Percentiles rank a stretch among this genome's conserved stretches.
These are phyloP conservation scores for Coremacera marginata DNA, from an alignment of 2,888 invertebrate species.

Conservation along the genomic window DNA sequence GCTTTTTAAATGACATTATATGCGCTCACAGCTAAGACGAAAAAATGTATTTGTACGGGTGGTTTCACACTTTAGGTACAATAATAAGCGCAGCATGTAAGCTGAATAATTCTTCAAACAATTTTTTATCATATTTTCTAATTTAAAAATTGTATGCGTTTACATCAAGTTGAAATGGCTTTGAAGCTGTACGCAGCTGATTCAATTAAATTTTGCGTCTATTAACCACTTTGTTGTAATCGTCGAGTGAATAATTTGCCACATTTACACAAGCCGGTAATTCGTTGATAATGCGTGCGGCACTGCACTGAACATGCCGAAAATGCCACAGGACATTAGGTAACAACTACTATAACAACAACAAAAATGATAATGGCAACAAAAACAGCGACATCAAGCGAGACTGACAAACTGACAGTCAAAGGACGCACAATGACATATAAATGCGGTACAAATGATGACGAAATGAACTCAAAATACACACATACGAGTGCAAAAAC, in stretches of 20 bases:
- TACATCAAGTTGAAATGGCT: not conserved
- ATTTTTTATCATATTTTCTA: too few relatives aligned
- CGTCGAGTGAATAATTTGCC: conserved; percentile 16
- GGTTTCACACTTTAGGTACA: too few relatives aligned
- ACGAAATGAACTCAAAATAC: conserved; percentile 56
- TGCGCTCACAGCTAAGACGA: too few relatives aligned
- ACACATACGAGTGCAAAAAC: conserved; percentile 17
- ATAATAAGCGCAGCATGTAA: too few relatives aligned
- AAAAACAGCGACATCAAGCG: conserved; percentile 42
- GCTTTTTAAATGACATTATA: too few relatives aligned
- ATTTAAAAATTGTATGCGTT: too few relatives aligned
- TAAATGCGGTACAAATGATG: conserved; percentile 67
- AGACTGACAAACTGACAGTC: conserved; percentile 45
- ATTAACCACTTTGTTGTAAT: conserved; percentile 39
- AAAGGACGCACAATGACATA: conserved; percentile 59
- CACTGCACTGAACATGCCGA: conserved; percentile 39
- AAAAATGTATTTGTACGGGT: too few relatives aligned
- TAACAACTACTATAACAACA: conserved; percentile 40
- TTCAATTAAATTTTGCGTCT: conserved; percentile 39
- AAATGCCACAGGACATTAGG: conserved; percentile 59
- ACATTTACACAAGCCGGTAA: conserved; percentile 53
- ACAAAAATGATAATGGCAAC: conserved; percentile 27
- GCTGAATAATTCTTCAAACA: too few relatives aligned
- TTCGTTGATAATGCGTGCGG: conserved; percentile 66
- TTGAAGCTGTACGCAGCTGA: not conserved